Conservation (phyloP, 1,140 invertebrate species). For the Apis laboriosa region DNA sequence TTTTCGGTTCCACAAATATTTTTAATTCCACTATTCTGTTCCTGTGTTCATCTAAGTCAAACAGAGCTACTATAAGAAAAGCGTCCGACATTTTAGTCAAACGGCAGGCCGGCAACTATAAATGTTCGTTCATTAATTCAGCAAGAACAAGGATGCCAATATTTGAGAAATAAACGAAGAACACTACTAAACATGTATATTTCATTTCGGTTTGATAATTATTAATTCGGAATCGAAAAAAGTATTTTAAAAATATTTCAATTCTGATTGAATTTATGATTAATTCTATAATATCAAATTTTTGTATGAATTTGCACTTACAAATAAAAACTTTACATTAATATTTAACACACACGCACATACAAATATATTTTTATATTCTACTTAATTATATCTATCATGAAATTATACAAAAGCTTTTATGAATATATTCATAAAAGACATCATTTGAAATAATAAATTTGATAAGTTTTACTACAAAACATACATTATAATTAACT, state of each 20-base stretch:
- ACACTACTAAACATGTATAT: not conserved
- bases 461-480: not conserved
- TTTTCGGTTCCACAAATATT: not conserved
- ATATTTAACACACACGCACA: not conserved
- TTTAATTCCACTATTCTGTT: constrained; percentile 6
- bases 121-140: not conserved
- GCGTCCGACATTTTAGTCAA: constrained; percentile 61
- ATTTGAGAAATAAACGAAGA: not conserved
- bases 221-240: not conserved
- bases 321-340: not conserved
- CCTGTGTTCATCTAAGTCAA: constrained; percentile 34
- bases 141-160: constrained; percentile 20
- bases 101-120: constrained; percentile 47
- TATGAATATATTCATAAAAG: not conserved
- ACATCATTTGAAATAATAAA: not conserved
- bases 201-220: not conserved
- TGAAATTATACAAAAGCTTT: not conserved
- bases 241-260: not conserved
- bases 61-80: constrained; percentile 32
- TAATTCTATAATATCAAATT: not conserved
- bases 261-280: not conserved
- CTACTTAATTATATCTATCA: not conserved
- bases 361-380: not conserved
- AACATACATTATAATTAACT: not conserved
- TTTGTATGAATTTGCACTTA: not conserved